Percentiles rank a stretch among this genome's conserved stretches.
phyloP scores from a whole-genome alignment of 2,113 vertebrate genomes.

The Verasper variegatus region DNA sequence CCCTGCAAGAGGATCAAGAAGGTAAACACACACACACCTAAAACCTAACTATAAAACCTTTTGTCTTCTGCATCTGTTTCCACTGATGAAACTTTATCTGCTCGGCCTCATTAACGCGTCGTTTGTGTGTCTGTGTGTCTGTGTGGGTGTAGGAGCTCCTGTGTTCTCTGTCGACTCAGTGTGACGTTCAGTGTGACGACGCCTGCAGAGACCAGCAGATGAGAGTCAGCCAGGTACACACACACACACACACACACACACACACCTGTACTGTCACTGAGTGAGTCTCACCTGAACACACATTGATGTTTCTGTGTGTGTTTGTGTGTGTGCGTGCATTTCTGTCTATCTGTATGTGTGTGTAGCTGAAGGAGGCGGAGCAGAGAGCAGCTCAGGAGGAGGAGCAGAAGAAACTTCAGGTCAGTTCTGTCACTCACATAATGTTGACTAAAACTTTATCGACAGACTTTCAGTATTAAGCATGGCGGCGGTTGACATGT shows the following conservation, averaged over 20 bases:
- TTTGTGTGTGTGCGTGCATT: slow-evolving; percentile 23
- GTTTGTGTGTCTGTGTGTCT: neutral
- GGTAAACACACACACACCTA: slow-evolving; percentile 74
- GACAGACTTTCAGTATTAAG: no score
- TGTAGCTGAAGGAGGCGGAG: slow-evolving; percentile 91
- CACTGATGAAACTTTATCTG: no score
- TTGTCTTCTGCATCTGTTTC: no score
- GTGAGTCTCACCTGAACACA: neutral
- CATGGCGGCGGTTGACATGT: neutral
- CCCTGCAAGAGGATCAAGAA: slow-evolving; percentile 95
- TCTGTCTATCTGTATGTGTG: slow-evolving; percentile 29
- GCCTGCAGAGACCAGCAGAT: slow-evolving; percentile 89
- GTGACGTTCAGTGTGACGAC: slow-evolving; percentile 86
- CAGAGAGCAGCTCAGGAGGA: slow-evolving; percentile 88
- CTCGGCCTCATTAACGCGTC: no score
- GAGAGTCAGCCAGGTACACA: slow-evolving; percentile 89
- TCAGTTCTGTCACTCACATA: slow-evolving; percentile 54
- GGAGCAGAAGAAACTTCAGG: slow-evolving; percentile 91
- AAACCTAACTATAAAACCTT: no score
- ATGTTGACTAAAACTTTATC: neutral
- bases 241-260: slow-evolving; percentile 8
- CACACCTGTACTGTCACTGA: neutral
- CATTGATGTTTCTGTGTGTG: neutral
- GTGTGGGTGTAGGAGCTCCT: slow-evolving; percentile 83
- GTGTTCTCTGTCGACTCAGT: slow-evolving; percentile 83